Conservation (phyloP, 2,888 invertebrate species). For the Petrolisthes manimaculis region DNA sequence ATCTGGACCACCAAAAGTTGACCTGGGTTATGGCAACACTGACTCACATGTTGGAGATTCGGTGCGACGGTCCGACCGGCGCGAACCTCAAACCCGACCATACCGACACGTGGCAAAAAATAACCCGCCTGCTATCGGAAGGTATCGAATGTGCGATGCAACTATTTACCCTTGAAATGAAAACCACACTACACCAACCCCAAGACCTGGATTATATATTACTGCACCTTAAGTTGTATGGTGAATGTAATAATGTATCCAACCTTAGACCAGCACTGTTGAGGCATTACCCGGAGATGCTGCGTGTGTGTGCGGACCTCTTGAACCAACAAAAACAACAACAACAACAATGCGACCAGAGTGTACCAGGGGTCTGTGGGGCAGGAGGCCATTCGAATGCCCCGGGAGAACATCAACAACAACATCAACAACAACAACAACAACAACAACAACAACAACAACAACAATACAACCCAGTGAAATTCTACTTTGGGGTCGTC, state of each 20-base stretch:
- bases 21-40: slow-evolving; percentile 28
- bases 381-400: no score
- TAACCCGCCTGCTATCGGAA: not conserved
- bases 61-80: not conserved
- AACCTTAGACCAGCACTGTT: not conserved
- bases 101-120: no score
- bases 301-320: not conserved
- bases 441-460: no score
- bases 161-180: slow-evolving; percentile 18
- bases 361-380: no score
- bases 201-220: slow-evolving; percentile 25
- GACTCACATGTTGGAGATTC: slow-evolving; percentile 26
- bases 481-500: slow-evolving; percentile 22
- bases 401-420: no score
- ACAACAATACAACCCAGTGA: not conserved
- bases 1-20: slow-evolving; percentile 14
- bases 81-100: no score
- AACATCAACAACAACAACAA: no score
- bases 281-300: slow-evolving; percentile 26
- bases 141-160: slow-evolving; percentile 29
- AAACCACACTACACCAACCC: slow-evolving; percentile 1
- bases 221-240: slow-evolving; percentile 25
- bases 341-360: no score
- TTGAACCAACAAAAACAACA: slow-evolving; percentile 12
- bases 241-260: not conserved